These are phyloP conservation scores for Ellobius talpinus DNA, from an alignment of 2,113 vertebrate genomes.

Conservation along the genomic window DNA sequence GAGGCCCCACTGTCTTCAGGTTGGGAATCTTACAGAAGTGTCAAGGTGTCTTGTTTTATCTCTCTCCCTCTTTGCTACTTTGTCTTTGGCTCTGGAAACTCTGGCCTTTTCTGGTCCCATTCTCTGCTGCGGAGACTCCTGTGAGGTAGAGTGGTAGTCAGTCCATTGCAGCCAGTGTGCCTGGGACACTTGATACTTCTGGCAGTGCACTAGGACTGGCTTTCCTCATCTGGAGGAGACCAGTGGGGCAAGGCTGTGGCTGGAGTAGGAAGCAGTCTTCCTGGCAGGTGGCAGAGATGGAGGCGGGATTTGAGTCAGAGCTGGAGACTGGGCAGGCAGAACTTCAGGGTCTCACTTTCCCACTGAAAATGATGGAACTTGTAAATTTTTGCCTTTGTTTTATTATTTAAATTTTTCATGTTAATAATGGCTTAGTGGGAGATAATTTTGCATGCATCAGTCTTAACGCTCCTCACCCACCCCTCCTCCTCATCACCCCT, in stretches of 20 bases:
- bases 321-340: background rate
- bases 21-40: background rate
- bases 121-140: background rate
- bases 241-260: background rate
- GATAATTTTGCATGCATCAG: background rate
- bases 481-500: background rate
- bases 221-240: background rate
- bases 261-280: background rate
- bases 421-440: background rate
- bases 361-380: background rate
- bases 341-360: background rate
- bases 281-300: background rate
- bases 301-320: background rate
- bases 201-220: background rate
- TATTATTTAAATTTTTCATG: background rate
- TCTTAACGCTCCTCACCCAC: background rate
- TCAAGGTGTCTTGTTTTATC: background rate
- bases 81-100: constrained; percentile 14
- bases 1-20: background rate
- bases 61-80: background rate
- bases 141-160: background rate
- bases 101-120: background rate
- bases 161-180: too few relatives aligned
- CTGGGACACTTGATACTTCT: background rate
- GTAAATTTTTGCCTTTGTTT: background rate